Evolutionary conservation across 92 coral and sea anemone species (phyloP), one percentile per base, ranked within the genome.

Genomic region (Micromussa lordhowensis): DNA sequence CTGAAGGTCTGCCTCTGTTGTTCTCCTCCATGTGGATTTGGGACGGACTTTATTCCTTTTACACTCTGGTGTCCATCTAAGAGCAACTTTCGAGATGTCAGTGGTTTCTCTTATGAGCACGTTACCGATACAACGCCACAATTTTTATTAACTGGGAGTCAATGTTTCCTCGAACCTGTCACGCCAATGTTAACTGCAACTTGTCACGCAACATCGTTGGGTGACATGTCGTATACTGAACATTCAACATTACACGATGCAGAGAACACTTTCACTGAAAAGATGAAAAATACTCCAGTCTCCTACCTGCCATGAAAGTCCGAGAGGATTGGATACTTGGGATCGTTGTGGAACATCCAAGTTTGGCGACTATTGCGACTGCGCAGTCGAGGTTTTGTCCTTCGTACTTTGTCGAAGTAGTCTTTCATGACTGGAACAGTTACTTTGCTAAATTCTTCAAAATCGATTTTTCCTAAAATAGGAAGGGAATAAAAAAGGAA

Each of bases 361-460:
- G 94, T 89, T 78, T 95, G 98, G 48, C 95, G 94, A 75, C 98
- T 95, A 85, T 95, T 94, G 35, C 98, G 93, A 83, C 98, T 95
- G 90, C 98, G 94, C 95, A 95, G 80, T 75, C 93, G 95, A 34
- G 98, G 96, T 11, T 92, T 85, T 32, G 91, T 86, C 24, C 96
- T 76, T 44, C 94, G 68, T 17, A 94, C 87, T 69, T 92, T 92
- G 77, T 94, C 96, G 63, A 95, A 91, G 82, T 95, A 93, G 36
- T 90, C 86, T 61, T 82, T 92, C 15, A 95, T 92, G 3, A 84
- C 95, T 53, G 92, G 83, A 14, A 88, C 94, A 5, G 96, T 93
- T 11, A 90, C 88, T 66, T 75, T 80, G 36, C 75, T 82, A 80
- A 92, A 95, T 75, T 95, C 98, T 34, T 92, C 93, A 78, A 92